Evolutionary conservation across 1,140 invertebrate genomes (phyloP).

Genomic region (Sesamia nonagrioides): DNA sequence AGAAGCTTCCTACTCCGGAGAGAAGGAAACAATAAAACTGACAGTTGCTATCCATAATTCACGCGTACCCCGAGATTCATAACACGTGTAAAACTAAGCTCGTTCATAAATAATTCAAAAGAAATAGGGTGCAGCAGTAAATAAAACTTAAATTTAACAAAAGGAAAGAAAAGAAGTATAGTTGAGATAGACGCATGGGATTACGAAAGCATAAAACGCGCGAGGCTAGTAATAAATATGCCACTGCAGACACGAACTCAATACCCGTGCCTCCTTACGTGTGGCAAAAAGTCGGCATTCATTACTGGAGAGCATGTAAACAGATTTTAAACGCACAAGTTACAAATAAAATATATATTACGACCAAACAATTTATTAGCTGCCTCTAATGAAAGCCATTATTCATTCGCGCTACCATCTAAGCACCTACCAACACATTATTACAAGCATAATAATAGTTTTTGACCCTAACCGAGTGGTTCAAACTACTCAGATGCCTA

Average conservation of each 20-base stretch:
- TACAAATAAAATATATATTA: conserved; percentile 33
- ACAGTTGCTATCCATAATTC: background rate
- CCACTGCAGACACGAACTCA: conserved; percentile 53
- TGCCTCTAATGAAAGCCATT: conserved; percentile 32
- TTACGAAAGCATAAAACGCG: conserved; percentile 59
- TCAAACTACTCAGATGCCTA: too few species aligned
- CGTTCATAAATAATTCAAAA: conserved; percentile 52
- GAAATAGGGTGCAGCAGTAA: conserved; percentile 49
- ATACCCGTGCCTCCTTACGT: conserved; percentile 47
- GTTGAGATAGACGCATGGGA: conserved; percentile 50
- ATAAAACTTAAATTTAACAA: conserved; percentile 61
- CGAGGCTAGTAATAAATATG: conserved; percentile 60
- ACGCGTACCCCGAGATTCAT: background rate
- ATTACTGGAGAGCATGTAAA: conserved; percentile 34
- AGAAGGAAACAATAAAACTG: background rate
- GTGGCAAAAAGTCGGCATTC: conserved; percentile 41
- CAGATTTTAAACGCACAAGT: conserved; percentile 37
- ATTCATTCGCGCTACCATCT: conserved; percentile 5
- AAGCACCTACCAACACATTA: conserved; percentile 12
- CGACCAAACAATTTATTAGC: conserved; percentile 29
- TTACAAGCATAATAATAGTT: background rate
- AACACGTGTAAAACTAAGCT: conserved; percentile 9
- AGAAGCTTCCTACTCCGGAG: background rate
- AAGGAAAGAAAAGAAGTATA: conserved; percentile 58
- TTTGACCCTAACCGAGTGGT: background rate